Conservation (phyloP, 1,140 invertebrate genomes). For the Zaprionus taronus region DNA sequence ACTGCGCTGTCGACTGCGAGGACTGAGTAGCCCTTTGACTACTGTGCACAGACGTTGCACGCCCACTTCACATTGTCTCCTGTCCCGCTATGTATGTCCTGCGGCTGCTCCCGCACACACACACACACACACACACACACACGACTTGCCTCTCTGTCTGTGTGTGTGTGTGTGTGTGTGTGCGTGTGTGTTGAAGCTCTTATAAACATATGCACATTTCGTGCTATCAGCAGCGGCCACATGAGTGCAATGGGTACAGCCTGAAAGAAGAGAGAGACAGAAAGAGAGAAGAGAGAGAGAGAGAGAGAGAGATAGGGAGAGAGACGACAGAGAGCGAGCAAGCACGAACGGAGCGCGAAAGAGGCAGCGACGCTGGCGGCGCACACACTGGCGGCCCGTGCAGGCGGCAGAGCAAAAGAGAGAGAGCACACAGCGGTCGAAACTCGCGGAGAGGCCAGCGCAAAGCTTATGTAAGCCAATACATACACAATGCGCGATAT, state of each 20-base stretch:
- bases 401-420: slow-evolving; percentile 12
- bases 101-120: slow-evolving; percentile 42
- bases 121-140: slow-evolving; percentile 8
- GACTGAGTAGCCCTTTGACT: slow-evolving; percentile 69
- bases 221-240: slow-evolving; percentile 70
- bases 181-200: slow-evolving; percentile 51
- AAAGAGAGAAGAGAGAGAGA: slow-evolving; percentile 49
- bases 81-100: slow-evolving; percentile 47
- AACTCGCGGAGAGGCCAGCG: slow-evolving; percentile 57
- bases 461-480: slow-evolving; percentile 79
- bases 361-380: slow-evolving; percentile 15
- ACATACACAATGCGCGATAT: slow-evolving; percentile 76
- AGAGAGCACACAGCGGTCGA: slow-evolving; percentile 38
- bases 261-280: slow-evolving; percentile 28
- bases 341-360: slow-evolving; percentile 15
- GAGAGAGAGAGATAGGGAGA: slow-evolving; percentile 23
- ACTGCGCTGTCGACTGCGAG: slow-evolving; percentile 14
- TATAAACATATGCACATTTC: slow-evolving; percentile 80
- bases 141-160: slow-evolving; percentile 11
- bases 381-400: background rate
- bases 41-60: slow-evolving; percentile 44
- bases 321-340: background rate
- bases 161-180: slow-evolving; percentile 16
- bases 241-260: slow-evolving; percentile 48
- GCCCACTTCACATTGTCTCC: slow-evolving; percentile 52